Percentiles rank a stretch among this genome's conserved stretches.
Conservation (phyloP, 1,140 invertebrate genomes). For the Geopemphigus sp. region DNA sequence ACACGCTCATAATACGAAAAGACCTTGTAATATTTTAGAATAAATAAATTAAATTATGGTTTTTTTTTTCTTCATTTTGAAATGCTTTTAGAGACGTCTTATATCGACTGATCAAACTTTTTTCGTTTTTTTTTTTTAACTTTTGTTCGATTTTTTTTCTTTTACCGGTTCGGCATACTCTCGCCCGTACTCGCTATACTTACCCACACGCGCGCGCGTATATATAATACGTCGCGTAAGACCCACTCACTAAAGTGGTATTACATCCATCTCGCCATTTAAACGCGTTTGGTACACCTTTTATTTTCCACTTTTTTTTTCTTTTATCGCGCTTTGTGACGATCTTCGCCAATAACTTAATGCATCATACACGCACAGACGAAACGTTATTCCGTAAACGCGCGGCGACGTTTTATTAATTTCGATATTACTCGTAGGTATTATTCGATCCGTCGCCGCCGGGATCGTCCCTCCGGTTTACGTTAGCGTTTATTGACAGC, state of each 20-base stretch:
- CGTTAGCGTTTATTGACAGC: no score
- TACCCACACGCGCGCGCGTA: no score
- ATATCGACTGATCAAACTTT: slow-evolving; percentile 37
- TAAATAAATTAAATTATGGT: slow-evolving; percentile 33
- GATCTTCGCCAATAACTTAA: slow-evolving; percentile 11
- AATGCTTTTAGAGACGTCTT: slow-evolving; percentile 32
- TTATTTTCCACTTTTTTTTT: neutral
- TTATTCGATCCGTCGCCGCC: no score
- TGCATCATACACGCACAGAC: neutral
- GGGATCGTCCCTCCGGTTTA: no score
- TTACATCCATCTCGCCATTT: slow-evolving; percentile 15
- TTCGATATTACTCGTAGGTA: no score
- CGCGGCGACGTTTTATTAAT: no score
- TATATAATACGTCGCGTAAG: no score
- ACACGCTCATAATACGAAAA: slow-evolving; percentile 28
- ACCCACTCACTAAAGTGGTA: slow-evolving; percentile 14
- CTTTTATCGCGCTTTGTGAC: slow-evolving; percentile 6
- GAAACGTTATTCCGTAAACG: no score
- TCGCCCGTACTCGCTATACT: neutral
- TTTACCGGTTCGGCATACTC: slow-evolving; percentile 8
- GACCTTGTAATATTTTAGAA: slow-evolving; percentile 41
- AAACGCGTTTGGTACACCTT: neutral
- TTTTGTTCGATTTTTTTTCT: slow-evolving; percentile 26
- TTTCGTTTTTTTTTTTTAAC: slow-evolving; percentile 21
- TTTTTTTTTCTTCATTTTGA: neutral